Conservation (phyloP, 2,113 vertebrate species). For the Semicossyphus pulcher region DNA sequence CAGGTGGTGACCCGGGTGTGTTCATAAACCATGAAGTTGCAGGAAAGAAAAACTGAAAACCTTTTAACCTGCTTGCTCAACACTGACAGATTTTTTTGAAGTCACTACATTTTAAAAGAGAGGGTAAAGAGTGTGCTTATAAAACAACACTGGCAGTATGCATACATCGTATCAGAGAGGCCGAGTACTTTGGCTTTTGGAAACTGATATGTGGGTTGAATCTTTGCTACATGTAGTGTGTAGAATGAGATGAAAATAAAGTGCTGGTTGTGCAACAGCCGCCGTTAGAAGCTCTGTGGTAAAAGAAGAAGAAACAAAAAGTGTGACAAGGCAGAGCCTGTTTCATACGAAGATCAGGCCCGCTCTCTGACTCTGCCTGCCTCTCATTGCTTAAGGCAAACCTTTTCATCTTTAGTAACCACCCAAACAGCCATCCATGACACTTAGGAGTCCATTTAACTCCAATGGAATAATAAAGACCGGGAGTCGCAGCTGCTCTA, state of each 20-base stretch:
- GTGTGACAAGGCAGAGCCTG: conserved; percentile 11
- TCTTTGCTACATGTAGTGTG: conserved; percentile 1
- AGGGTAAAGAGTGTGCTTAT: background rate
- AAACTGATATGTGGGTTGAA: conserved; percentile 17
- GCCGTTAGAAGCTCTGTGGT: conserved; percentile 39
- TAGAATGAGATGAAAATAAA: conserved; percentile 36
- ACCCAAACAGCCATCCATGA: conserved; percentile 65
- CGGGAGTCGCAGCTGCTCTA: conserved; percentile 29
- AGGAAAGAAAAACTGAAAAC: too few relatives aligned
- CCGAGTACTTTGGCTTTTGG: conserved; percentile 6
- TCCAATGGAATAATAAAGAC: conserved; percentile 56
- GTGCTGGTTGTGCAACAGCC: conserved; percentile 28
- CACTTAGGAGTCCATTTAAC: conserved; percentile 65
- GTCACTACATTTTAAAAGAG: background rate
- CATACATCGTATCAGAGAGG: background rate
- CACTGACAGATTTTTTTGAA: background rate
- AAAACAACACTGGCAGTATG: background rate
- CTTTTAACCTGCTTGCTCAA: background rate
- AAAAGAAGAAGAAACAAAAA: conserved; percentile 45
- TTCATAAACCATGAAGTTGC: too few relatives aligned
- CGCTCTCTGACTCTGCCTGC: conserved; percentile 40
- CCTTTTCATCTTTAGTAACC: conserved; percentile 65
- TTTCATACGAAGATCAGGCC: conserved; percentile 52
- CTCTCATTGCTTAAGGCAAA: conserved; percentile 66
- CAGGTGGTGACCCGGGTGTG: too few relatives aligned